phyloP scores from a whole-genome alignment of 1,140 invertebrate genomes.

The Trichogramma pretiosum region DNA sequence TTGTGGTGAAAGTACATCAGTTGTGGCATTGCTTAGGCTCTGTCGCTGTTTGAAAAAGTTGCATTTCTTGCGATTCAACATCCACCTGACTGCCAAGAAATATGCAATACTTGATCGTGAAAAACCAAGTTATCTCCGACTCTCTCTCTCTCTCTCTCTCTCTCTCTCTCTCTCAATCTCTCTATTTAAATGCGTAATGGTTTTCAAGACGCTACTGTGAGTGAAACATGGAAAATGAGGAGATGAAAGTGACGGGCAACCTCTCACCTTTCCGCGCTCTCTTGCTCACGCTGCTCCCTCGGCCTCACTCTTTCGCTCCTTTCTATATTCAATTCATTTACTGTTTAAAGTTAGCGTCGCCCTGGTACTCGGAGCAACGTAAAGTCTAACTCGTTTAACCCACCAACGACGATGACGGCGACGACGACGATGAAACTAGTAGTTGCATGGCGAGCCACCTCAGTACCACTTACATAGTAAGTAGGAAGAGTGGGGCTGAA shows the following conservation, averaged over 20 bases:
- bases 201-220: conserved; percentile 15
- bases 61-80: too few relatives aligned
- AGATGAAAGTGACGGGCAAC: conserved; percentile 1
- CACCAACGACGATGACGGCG: neutral
- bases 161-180: neutral
- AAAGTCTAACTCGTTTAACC: conserved; percentile 19
- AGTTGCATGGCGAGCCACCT: too few relatives aligned
- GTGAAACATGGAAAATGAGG: neutral
- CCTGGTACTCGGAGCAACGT: too few relatives aligned
- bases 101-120: neutral
- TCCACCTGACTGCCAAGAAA: too few relatives aligned
- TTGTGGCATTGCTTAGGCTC: neutral
- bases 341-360: conserved; percentile 18
- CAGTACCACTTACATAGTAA: too few relatives aligned
- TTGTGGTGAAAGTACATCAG: too few relatives aligned
- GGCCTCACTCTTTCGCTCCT: neutral
- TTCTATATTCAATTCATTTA: conserved; percentile 18
- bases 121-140: neutral
- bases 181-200: conserved; percentile 20
- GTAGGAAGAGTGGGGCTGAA: neutral
- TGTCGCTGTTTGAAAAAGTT: neutral
- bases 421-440: neutral
- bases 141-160: neutral
- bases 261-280: conserved; percentile 6
- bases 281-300: conserved; percentile 2